These are phyloP conservation scores for Rhinopithecus roxellana DNA, from an alignment of 2,113 vertebrate species.

Conservation along the genomic window DNA sequence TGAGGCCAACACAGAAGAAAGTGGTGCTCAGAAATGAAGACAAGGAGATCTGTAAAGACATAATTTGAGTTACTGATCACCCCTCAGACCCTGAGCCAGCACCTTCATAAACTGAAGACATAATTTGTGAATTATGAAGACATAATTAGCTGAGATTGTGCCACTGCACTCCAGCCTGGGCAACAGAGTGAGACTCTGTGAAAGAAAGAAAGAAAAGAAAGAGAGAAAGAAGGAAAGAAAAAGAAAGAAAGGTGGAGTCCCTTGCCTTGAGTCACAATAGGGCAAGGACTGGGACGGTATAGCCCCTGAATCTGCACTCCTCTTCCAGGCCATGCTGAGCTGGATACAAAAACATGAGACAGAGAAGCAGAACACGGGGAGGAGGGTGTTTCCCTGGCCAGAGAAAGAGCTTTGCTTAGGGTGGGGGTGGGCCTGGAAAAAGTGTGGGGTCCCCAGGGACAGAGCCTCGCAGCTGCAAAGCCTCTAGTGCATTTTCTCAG, in stretches of 20 bases:
- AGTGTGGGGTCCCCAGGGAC: background rate
- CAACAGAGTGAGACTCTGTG: background rate
- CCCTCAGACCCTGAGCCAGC: too few species aligned
- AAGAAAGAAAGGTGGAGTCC: too few species aligned
- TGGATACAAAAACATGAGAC: background rate
- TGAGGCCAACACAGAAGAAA: background rate
- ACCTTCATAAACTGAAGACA: too few species aligned
- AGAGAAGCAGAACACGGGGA: background rate
- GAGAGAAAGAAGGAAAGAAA: too few species aligned
- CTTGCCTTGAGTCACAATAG: too few species aligned
- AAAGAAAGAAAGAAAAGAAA: background rate
- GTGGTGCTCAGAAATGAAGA: background rate
- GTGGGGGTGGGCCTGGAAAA: background rate
- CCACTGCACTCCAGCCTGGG: background rate
- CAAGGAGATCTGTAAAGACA: background rate
- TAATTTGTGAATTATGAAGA: too few species aligned
- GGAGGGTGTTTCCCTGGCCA: background rate
- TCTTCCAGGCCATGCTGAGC: background rate
- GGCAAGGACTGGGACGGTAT: background rate
- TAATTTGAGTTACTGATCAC: background rate
- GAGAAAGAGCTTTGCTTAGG: background rate
- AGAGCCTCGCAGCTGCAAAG: slow-evolving; percentile 10
- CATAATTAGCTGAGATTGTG: background rate
- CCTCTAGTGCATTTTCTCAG: background rate
- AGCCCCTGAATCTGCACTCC: background rate